Base-by-base conservation (phyloP, 1,140 invertebrate genomes). In the Drosophila virilis region DNA sequence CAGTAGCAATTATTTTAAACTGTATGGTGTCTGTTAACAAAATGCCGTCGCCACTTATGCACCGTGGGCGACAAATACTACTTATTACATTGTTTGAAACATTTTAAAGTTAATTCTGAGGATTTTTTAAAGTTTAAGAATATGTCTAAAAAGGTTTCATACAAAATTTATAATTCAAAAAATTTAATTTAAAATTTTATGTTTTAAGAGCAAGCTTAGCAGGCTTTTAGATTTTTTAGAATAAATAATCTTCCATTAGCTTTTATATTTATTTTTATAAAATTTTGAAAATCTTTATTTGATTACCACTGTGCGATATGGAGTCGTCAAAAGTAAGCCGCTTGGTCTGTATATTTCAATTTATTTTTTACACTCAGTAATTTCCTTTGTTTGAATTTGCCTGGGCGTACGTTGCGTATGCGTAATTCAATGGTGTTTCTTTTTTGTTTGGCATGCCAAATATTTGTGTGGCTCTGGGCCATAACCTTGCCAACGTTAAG, bases 1-100 rank as follows among this genome's bases (percentile, higher is more conserved):
- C 67, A 58, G 61, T 68, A 75, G 67, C 83, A 88, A 88, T 89
- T 89, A 89, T 84, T 89, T 89, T 89, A 89, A 89, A 84, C 84
- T 89, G 83, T 88, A 66, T 60, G 58, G 50, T 71, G 68, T 60
- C 48, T 67, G 71, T 68, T 50, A 59, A 57, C 61, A 51, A 62
- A 60, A 52, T 58, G 58, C 52, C 45, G 38, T 37, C 13, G 62
- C 32, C 42, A 15, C 42, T 76, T 76, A 58, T 61, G 35, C 37
- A 76, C 61, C 68, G 59, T 69, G 58, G 40, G 17, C 32, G 38
- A n/a, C 50, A 8, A 22, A 37, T 57, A 12, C 12, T 50, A n/a
- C n/a, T n/a, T n/a, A 28, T n/a, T 48, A 48, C 6, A 45, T 28
- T 28, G 22, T 5, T 5, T 28, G 22, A 28, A 28, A 28, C 22